A percentile compares a stretch with the other conserved stretches of the same genome.
These are phyloP conservation scores for Heliconius hermathena DNA, from an alignment of 1,140 invertebrate species.

Conservation along the genomic window DNA sequence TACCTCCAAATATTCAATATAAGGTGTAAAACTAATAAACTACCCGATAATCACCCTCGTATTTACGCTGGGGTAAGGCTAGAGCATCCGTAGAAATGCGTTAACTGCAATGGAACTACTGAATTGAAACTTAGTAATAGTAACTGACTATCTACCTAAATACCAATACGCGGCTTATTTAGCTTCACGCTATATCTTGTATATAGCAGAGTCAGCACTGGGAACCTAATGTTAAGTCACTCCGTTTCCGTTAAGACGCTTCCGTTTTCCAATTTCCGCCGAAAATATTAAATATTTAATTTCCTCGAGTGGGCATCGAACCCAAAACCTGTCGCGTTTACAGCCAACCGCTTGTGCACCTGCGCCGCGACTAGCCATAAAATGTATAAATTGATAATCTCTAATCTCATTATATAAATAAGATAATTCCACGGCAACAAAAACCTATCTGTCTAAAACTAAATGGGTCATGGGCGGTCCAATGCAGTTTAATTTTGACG, in stretches of 20 bases:
- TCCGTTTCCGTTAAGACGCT: no score
- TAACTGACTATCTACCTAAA: not conserved
- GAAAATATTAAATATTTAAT: no score
- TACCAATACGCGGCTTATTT: no score
- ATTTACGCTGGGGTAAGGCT: not conserved
- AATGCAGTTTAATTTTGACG: constrained; percentile 21
- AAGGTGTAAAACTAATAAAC: not conserved
- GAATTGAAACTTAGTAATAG: not conserved
- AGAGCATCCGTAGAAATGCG: constrained; percentile 30
- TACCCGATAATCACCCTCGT: not conserved
- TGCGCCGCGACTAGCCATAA: no score
- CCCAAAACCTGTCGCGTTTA: no score
- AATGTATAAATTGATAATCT: not conserved
- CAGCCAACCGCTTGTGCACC: no score
- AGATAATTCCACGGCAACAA: constrained; percentile 21
- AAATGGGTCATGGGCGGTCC: constrained; percentile 28
- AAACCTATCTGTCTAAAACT: constrained; percentile 13
- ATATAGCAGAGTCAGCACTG: no score
- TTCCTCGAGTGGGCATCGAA: no score
- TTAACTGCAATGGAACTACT: constrained; percentile 9
- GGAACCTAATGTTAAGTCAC: no score
- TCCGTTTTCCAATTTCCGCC: no score
- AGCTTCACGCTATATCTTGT: no score
- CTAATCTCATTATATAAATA: constrained; percentile 20
- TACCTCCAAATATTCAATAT: not conserved